Conservation (phyloP, 2,888 invertebrate species). For the Dolichopus griseipennis region DNA sequence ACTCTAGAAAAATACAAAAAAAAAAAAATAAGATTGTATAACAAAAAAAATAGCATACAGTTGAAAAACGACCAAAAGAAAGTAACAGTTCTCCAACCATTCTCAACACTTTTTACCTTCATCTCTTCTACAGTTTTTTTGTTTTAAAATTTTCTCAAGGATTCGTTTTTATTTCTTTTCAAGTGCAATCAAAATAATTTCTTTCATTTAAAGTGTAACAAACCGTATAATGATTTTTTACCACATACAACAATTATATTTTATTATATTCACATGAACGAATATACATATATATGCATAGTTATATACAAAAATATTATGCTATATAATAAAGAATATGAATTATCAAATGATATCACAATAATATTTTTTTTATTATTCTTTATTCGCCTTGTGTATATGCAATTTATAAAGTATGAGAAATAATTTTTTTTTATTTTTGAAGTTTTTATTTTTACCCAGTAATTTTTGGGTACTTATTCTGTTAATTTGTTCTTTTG, state of each 20-base stretch:
- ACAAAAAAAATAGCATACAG: too few relatives aligned
- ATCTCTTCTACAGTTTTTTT: too few relatives aligned
- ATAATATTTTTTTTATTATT: not conserved
- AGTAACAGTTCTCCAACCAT: too few relatives aligned
- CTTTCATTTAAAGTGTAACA: constrained; percentile 10
- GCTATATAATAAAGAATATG: too few relatives aligned
- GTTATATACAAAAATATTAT: too few relatives aligned
- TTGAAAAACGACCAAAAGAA: too few relatives aligned
- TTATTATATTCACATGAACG: too few relatives aligned
- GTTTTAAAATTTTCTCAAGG: not conserved
- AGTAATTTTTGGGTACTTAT: not conserved
- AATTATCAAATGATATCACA: not conserved
- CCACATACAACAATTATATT: constrained; percentile 2
- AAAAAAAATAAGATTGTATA: too few relatives aligned
- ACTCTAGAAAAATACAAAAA: too few relatives aligned
- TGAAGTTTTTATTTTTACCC: not conserved
- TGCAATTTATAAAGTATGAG: not conserved
- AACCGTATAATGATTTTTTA: constrained; percentile 7
- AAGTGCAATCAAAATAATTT: constrained; percentile 10
- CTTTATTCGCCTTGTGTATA: not conserved
- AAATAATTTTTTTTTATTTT: not conserved
- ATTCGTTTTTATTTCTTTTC: not conserved
- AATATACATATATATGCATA: not conserved
- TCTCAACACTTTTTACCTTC: too few relatives aligned
- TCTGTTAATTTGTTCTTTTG: not conserved